Base-by-base conservation (phyloP, 2,113 vertebrate species). In the Empidonax traillii region DNA sequence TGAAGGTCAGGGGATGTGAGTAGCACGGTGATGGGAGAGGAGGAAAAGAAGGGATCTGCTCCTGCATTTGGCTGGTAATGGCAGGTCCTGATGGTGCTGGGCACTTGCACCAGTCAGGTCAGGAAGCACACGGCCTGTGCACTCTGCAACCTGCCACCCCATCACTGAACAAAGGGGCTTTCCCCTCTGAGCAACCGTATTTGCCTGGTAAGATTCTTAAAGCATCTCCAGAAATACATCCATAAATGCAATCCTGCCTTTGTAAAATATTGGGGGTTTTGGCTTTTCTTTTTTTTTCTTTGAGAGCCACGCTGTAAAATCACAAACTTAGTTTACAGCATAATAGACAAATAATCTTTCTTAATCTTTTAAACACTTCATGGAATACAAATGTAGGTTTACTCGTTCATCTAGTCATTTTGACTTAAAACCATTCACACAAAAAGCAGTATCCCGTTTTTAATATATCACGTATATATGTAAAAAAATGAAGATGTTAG, bases 21-120 rank as follows among this genome's bases (percentile, higher is more conserved):
- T 12, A 39, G 43, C 3, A 2, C 31, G 76, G 76, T 12, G 27
- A 55, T 9, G 33, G n/a, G 21, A 0, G 0, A 63, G 49, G 16
- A 35, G 25, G 51, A 52, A 63, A 91, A 4, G 47, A 44, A 94
- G 49, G 8, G 1, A 1, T 22, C 30, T 21, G 52, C 66, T 31
- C 22, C 43, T 23, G 49, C 59, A 25, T 55, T 71, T 23, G 55
- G 25, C 81, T 47, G 55, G 41, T 12, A 82, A 46, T 1, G 18
- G 76, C 72, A 73, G 25, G 72, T 53, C 46, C 28, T 15, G 55
- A 44, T 31, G 37, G 63, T 16, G 17, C 35, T 13, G 19, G 43
- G 52, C 65, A 47, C 58, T 53, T 22, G 9, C 53, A 62, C 12
- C 43, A 63, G 61, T 21, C 10, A 28, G 43, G 33, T 14, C 31